phyloP scores from a whole-genome alignment of 2,888 invertebrate species.

The Diarsia brunnea region DNA sequence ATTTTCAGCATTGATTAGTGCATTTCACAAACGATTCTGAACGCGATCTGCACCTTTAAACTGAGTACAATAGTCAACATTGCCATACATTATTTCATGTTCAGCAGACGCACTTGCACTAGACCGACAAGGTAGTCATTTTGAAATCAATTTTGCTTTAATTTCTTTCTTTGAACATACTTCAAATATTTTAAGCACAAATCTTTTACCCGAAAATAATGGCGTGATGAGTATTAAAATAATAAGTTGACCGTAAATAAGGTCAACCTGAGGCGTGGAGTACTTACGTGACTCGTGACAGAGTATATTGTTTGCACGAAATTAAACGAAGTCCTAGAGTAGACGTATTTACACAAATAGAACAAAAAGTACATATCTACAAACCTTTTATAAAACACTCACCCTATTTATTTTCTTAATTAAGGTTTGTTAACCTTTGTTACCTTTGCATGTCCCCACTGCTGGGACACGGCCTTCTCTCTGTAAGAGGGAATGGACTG shows the following conservation, averaged over 20 bases:
- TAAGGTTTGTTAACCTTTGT: background rate
- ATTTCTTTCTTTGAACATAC: background rate
- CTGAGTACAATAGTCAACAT: background rate
- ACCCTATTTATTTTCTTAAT: background rate
- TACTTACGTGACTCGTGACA: background rate
- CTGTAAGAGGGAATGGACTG: too few relatives aligned
- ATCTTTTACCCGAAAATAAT: background rate
- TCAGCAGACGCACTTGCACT: too few relatives aligned
- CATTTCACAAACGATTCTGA: background rate
- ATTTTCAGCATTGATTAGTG: background rate
- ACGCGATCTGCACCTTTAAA: background rate
- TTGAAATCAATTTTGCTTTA: background rate
- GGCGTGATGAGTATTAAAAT: background rate
- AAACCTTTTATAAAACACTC: background rate
- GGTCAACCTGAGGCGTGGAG: background rate
- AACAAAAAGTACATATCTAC: too few relatives aligned
- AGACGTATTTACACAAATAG: background rate
- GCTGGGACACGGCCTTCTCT: too few relatives aligned
- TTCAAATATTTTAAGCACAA: background rate
- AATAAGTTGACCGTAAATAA: background rate
- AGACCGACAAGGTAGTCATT: too few relatives aligned
- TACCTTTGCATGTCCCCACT: too few relatives aligned
- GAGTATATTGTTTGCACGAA: background rate
- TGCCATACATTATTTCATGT: background rate
- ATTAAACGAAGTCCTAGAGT: background rate